phyloP scores from a whole-genome alignment of 1,140 invertebrate genomes.

The Drosophila nikananu region DNA sequence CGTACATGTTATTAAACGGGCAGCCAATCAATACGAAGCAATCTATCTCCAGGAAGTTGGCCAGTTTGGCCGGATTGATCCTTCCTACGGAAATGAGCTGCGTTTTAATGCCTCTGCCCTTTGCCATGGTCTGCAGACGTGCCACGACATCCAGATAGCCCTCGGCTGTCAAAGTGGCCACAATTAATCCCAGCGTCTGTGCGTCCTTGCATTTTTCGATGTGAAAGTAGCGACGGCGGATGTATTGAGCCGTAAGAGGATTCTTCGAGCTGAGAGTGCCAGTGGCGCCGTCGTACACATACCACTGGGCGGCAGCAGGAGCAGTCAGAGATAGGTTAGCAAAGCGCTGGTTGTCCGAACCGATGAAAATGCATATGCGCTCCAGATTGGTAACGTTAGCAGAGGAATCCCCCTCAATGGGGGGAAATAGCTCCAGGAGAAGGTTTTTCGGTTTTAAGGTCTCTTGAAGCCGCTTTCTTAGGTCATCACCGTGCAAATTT shows the following conservation, averaged over 20 bases:
- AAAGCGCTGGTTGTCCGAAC: constrained; percentile 86
- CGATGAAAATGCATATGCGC: constrained; percentile 86
- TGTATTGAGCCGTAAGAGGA: constrained; percentile 86
- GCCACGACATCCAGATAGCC: constrained; percentile 93
- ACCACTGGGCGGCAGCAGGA: constrained; percentile 82
- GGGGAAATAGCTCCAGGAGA: constrained; percentile 60
- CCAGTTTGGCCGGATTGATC: constrained; percentile 95
- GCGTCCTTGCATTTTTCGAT: constrained; percentile 96
- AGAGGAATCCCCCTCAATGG: constrained; percentile 36
- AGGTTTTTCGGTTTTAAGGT: constrained; percentile 50
- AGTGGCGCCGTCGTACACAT: constrained; percentile 63
- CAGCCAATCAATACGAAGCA: constrained; percentile 96
- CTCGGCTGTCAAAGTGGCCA: constrained; percentile 93
- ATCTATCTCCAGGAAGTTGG: constrained; percentile 94
- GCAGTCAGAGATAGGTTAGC: constrained; percentile 87
- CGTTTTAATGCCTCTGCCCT: constrained; percentile 91
- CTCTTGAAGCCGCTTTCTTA: constrained; percentile 41
- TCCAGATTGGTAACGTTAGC: constrained; percentile 31
- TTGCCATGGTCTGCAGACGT: constrained; percentile 90
- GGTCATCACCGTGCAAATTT: constrained; percentile 86
- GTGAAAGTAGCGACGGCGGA: constrained; percentile 93
- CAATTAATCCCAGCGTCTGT: constrained; percentile 93
- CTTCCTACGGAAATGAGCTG: constrained; percentile 97
- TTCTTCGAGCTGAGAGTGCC: constrained; percentile 61
- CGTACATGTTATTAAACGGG: constrained; percentile 93